A percentile compares a stretch with the other conserved stretches of the same genome.
Conservation (phyloP, 2,113 vertebrate species). For the Paraplagusia blochii region DNA sequence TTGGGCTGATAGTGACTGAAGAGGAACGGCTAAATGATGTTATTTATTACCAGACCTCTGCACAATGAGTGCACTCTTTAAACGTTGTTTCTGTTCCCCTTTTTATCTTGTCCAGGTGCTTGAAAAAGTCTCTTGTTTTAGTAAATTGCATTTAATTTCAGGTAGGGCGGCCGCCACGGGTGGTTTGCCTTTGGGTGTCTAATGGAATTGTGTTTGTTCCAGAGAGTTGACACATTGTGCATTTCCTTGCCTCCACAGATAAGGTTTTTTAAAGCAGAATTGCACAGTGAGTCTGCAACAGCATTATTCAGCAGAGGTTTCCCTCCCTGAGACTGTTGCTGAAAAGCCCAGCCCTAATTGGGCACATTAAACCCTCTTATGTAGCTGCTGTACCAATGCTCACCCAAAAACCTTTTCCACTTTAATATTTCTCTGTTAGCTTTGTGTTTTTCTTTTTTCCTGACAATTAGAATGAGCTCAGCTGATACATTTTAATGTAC, state of each 20-base stretch:
- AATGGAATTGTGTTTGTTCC: slow-evolving; percentile 62
- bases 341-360: slow-evolving; percentile 77
- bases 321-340: slow-evolving; percentile 75
- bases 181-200: slow-evolving; percentile 53
- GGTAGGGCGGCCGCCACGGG: slow-evolving; percentile 39
- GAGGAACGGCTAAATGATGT: slow-evolving; percentile 32
- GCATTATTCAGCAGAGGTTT: slow-evolving; percentile 73
- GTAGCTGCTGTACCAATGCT: slow-evolving; percentile 46
- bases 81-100: slow-evolving; percentile 8
- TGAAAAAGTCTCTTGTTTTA: slow-evolving; percentile 52
- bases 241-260: slow-evolving; percentile 37
- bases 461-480: slow-evolving; percentile 53
- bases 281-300: slow-evolving; percentile 60
- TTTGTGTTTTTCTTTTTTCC: slow-evolving; percentile 33
- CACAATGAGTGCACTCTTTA: slow-evolving; percentile 15
- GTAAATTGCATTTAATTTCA: slow-evolving; percentile 62
- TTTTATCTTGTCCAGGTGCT: slow-evolving; percentile 38
- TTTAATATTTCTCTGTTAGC: slow-evolving; percentile 50
- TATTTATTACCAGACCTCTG: slow-evolving; percentile 38
- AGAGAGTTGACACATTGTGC: slow-evolving; percentile 61
- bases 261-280: slow-evolving; percentile 53
- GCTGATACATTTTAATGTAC: slow-evolving; percentile 42
- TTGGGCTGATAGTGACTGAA: slow-evolving; percentile 26
- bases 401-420: slow-evolving; percentile 50
- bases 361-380: slow-evolving; percentile 65